Conservation (phyloP, 2,888 invertebrate species). For the Acronicta alni region DNA sequence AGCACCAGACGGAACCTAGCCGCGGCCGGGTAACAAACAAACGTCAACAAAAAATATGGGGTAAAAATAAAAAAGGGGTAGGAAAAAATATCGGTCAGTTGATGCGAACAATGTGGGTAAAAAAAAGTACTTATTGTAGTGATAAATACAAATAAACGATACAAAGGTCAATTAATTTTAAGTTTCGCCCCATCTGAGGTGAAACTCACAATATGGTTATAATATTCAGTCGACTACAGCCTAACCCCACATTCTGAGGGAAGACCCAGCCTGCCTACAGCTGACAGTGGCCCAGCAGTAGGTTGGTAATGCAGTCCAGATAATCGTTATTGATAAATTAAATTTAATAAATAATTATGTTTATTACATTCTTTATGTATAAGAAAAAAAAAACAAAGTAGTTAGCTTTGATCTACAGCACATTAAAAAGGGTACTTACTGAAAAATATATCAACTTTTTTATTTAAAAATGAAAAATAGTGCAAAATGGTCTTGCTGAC, state of each 20-base stretch:
- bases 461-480: constrained; percentile 20
- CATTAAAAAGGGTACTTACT: constrained; percentile 23
- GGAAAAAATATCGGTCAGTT: constrained; percentile 19
- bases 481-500: constrained; percentile 41
- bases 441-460: constrained; percentile 7
- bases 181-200: too few species aligned
- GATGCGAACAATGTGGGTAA: too few species aligned
- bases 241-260: too few species aligned
- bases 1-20: constrained; percentile 83
- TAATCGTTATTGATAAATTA: too few species aligned
- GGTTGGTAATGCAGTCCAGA: too few species aligned
- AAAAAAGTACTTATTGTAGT: not conserved
- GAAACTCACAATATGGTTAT: too few species aligned
- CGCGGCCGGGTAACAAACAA: constrained; percentile 57
- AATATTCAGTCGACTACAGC: too few species aligned
- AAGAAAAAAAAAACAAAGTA: not conserved
- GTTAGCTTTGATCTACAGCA: constrained; percentile 47
- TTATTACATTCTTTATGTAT: too few species aligned
- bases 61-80: constrained; percentile 28
- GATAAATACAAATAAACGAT: not conserved
- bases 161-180: not conserved
- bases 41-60: constrained; percentile 54
- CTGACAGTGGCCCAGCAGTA: too few species aligned
- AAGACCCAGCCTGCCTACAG: too few species aligned
- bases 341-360: not conserved